phyloP scores from a whole-genome alignment of 2,113 vertebrate species.

The Heterocephalus glaber region DNA sequence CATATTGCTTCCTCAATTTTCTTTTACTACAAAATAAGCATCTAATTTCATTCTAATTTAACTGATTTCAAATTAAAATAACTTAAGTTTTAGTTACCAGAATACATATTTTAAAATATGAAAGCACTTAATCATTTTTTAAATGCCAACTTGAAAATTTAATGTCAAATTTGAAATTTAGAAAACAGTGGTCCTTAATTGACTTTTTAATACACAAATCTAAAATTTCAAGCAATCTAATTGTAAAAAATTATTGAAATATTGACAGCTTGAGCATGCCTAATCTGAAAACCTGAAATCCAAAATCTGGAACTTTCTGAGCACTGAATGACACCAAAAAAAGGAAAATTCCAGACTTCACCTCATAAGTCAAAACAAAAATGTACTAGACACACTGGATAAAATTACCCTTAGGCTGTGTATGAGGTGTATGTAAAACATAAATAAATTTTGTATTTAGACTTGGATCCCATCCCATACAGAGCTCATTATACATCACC shows the following conservation, averaged over 20 bases:
- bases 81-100: background rate
- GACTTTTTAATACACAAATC: background rate
- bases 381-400: background rate
- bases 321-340: background rate
- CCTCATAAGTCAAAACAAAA: background rate
- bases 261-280: background rate
- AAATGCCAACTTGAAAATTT: slow-evolving; percentile 14
- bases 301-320: background rate
- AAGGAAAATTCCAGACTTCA: background rate
- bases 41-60: background rate
- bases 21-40: background rate
- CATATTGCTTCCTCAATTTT: background rate
- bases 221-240: background rate
- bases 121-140: background rate
- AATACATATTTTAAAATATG: slow-evolving; percentile 10
- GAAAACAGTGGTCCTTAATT: background rate
- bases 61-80: slow-evolving; percentile 54
- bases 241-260: background rate
- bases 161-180: background rate
- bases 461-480: background rate
- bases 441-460: background rate
- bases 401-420: background rate
- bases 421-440: background rate
- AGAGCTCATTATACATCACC: background rate
- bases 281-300: background rate